Conservation (phyloP, 2,113 vertebrate species). For the Nothocercus julius region DNA sequence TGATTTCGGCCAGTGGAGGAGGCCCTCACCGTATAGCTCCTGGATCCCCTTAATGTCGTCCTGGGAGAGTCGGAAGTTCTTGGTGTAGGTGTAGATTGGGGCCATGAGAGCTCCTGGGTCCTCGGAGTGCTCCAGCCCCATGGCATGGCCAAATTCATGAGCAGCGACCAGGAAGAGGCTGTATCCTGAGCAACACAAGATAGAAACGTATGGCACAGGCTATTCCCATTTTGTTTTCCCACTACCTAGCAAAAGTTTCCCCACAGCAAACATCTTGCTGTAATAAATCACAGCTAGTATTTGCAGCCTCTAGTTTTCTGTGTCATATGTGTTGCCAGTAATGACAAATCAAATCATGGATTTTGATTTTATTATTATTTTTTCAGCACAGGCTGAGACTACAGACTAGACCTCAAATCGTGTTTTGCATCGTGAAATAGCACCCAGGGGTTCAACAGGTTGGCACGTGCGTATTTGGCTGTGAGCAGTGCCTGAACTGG, state of each 20-base stretch:
- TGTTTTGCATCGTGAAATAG: neutral
- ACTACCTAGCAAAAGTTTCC: neutral
- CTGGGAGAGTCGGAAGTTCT: conserved; percentile 91
- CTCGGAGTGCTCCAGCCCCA: conserved; percentile 95
- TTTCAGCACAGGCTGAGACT: neutral
- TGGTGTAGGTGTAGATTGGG: conserved; percentile 94
- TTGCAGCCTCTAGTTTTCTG: neutral
- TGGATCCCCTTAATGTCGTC: conserved; percentile 95
- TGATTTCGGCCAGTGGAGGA: neutral
- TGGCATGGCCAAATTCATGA: conserved; percentile 96
- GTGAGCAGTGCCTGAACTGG: neutral
- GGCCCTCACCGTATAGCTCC: conserved; percentile 90
- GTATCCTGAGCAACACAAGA: conserved; percentile 82
- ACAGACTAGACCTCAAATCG: neutral
- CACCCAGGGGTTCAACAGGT: neutral
- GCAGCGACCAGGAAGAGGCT: conserved; percentile 97
- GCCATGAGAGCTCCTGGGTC: conserved; percentile 96
- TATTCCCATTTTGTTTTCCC: neutral
- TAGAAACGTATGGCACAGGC: neutral
- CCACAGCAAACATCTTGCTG: neutral
- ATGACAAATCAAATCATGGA: neutral
- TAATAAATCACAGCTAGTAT: neutral
- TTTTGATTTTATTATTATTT: neutral
- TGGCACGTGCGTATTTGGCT: neutral
- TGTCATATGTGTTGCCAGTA: neutral